Evolutionary conservation across 2,797 vertebrate genomes (phyloP).

Genomic region (Rhinella marina): DNA sequence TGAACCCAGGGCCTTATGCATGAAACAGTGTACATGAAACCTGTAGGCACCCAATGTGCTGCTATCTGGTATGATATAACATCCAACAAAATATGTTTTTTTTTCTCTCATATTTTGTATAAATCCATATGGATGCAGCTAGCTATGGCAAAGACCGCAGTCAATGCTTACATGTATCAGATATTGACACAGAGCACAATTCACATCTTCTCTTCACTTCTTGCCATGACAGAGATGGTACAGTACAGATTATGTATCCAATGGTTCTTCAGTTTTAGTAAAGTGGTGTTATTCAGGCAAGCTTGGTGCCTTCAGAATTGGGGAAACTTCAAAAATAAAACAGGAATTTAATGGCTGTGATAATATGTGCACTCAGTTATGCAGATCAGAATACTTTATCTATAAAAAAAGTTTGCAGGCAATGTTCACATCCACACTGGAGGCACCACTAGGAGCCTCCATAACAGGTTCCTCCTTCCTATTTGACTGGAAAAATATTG

Average conservation of each 20-base stretch:
- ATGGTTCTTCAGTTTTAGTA: conserved; percentile 29
- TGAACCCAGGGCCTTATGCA: too few relatives aligned
- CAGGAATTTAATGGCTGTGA: background rate
- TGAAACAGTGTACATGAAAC: too few relatives aligned
- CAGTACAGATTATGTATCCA: conserved; percentile 51
- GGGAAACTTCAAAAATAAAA: background rate
- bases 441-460: too few relatives aligned
- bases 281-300: conserved; percentile 30
- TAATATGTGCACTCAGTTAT: background rate
- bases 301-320: background rate
- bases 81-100: too few relatives aligned
- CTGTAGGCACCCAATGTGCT: too few relatives aligned
- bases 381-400: too few relatives aligned
- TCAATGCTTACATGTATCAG: conserved; percentile 72
- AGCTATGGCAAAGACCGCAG: conserved; percentile 63
- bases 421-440: too few relatives aligned
- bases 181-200: conserved; percentile 67
- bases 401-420: too few relatives aligned
- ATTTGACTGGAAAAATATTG: too few relatives aligned
- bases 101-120: too few relatives aligned
- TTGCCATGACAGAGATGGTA: conserved; percentile 71
- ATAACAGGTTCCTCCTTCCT: too few relatives aligned
- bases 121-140: conserved; percentile 2
- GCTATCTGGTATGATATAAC: too few relatives aligned
- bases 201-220: conserved; percentile 74